These are phyloP conservation scores for Mixornis gularis DNA, from an alignment of 2,113 vertebrate species.

Conservation along the genomic window DNA sequence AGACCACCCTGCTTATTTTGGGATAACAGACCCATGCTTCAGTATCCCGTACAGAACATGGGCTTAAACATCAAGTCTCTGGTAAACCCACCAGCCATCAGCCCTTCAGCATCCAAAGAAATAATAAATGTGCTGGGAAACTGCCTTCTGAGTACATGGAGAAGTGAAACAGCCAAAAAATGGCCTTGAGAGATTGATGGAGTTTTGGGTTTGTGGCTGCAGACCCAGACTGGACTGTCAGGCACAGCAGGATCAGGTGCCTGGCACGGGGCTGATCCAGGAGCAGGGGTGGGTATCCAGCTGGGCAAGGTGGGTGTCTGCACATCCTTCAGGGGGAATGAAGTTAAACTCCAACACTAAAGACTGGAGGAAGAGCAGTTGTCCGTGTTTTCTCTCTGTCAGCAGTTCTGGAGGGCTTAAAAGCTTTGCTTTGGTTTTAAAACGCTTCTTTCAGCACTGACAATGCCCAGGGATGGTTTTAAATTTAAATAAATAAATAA, in stretches of 20 bases:
- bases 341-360: background rate
- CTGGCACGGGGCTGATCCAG: background rate
- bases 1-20: background rate
- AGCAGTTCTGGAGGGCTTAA: background rate
- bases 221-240: too few relatives aligned
- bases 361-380: background rate
- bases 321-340: background rate
- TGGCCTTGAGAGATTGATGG: background rate
- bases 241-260: too few relatives aligned
- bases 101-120: background rate
- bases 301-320: background rate
- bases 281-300: background rate
- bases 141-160: background rate
- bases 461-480: background rate
- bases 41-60: accelerated
- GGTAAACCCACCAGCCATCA: accelerated
- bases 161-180: background rate
- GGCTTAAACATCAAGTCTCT: background rate
- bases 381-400: background rate
- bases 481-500: background rate
- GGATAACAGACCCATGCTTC: background rate
- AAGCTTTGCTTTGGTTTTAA: background rate
- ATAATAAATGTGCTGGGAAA: background rate
- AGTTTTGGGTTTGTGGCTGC: background rate
- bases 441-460: background rate